Percentiles rank a stretch among this genome's conserved stretches.
Evolutionary conservation across 2,113 vertebrate genomes (phyloP).

Genomic region (Calidris pugnax): DNA sequence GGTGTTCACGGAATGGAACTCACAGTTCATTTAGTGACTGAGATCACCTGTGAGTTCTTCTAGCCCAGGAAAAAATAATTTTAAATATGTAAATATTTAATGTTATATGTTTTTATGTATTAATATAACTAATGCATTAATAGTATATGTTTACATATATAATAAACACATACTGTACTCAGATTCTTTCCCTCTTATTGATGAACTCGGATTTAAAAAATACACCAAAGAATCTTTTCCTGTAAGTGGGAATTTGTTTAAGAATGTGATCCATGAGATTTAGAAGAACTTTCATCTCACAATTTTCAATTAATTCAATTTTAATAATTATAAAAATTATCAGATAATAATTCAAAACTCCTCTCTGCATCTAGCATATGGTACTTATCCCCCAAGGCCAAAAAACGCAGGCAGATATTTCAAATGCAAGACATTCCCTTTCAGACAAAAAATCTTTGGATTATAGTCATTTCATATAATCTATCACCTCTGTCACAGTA

Average conservation of each 20-base stretch:
- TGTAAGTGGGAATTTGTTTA: background rate
- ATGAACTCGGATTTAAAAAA: background rate
- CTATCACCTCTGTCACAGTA: constrained; percentile 63
- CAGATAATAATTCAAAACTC: background rate
- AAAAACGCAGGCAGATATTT: constrained; percentile 47
- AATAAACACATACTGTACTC: background rate
- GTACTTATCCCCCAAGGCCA: background rate
- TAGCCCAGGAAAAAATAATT: background rate
- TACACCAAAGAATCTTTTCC: background rate
- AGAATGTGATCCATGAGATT: background rate
- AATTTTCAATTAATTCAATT: background rate
- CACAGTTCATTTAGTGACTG: background rate
- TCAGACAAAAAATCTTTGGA: constrained; percentile 56
- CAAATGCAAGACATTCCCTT: constrained; percentile 46
- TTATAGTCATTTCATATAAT: constrained; percentile 66
- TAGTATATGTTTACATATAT: too few relatives aligned
- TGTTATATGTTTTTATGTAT: too few relatives aligned
- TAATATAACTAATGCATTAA: too few relatives aligned
- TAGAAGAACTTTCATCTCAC: background rate
- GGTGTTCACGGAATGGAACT: background rate
- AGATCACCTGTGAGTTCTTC: background rate
- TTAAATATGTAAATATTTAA: background rate
- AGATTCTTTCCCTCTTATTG: background rate
- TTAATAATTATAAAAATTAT: background rate
- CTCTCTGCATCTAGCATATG: background rate